Evolutionary conservation across 2,888 invertebrate species (phyloP), one percentile per base, ranked within the genome.

Genomic region (Tenthredo livida): DNA sequence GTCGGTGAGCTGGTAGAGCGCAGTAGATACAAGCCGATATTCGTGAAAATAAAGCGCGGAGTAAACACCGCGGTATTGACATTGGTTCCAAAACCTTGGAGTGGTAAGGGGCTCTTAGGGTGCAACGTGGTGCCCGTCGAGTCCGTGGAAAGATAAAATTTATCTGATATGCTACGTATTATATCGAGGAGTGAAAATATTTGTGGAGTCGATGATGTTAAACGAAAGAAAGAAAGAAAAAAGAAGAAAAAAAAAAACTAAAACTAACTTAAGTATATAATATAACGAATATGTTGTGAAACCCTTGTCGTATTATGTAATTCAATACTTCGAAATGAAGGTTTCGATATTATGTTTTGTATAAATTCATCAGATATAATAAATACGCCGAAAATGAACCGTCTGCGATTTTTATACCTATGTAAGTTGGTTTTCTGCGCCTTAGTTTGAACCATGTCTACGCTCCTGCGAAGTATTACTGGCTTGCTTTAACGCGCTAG

Each of bases 81-180:
- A 5, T 93, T 98, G 80, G 95, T 95, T 15, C 98, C 98, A 0
- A 95, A 95, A 87, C 95, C 95, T 12, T 98, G 98, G 98, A 94
- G 94, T 86, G 98, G 98, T 80, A 96, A 96, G 85, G 97, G 97
- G 0, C 93, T 98, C 84, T 94, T 98, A 50, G 98, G 97, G 2
- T 96, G 96, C 91, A 96, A 95, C 90, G 95, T 97, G 88, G 93
- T 96, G 61, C 94, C 94, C 3, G 85, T 94, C 61, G 94, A 94
- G 88, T 86, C 86, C 86, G 91, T 93, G 75, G 93, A 93, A 87
- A 91, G 93, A 91, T 93, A 91, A 92, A 89, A 61, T 1, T 70
- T 37, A 0, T 29, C 0, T 33, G 29, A 70, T 29, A 29, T 29
- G 2, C n/a, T 29, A 29, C 29, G 2, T 29, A 29, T 3, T 61